Percentiles rank a stretch among this genome's conserved stretches.
phyloP scores from a whole-genome alignment of 2,888 invertebrate genomes.

The Anthoptus insignis region DNA sequence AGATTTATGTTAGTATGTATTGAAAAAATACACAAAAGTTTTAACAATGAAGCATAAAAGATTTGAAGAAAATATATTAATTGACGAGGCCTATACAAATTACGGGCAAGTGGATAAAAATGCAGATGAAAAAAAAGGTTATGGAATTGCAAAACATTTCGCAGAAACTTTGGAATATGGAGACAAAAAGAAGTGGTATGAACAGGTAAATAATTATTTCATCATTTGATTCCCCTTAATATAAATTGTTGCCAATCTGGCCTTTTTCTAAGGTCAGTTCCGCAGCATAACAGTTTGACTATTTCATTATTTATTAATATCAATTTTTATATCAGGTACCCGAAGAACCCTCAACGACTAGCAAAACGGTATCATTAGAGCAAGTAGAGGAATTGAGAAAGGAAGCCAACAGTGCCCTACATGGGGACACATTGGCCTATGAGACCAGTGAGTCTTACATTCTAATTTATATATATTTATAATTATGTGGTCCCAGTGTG shows the following conservation, averaged over 20 bases:
- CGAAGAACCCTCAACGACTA: conserved; percentile 74
- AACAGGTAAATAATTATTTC: conserved; percentile 77
- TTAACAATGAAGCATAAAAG: conserved; percentile 81
- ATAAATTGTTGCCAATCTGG: too few species aligned
- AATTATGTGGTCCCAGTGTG: too few species aligned
- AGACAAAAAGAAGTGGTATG: conserved; percentile 89
- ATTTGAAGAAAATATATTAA: conserved; percentile 82
- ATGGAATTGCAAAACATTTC: conserved; percentile 79
- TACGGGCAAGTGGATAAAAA: conserved; percentile 76
- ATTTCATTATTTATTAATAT: too few species aligned
- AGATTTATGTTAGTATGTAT: conserved; percentile 30
- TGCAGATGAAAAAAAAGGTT: conserved; percentile 76
- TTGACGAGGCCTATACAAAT: conserved; percentile 82
- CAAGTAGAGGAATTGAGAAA: conserved; percentile 87
- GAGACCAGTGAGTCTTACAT: conserved; percentile 84
- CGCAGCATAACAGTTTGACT: too few species aligned
- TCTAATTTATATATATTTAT: neutral
- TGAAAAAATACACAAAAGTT: neutral
- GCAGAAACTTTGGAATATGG: conserved; percentile 82
- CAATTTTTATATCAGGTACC: conserved; percentile 68
- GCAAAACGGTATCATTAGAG: conserved; percentile 76
- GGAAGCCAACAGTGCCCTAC: conserved; percentile 89
- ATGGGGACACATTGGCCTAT: conserved; percentile 88
- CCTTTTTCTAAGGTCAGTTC: too few species aligned
- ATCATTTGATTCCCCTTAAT: too few species aligned